Conservation (phyloP, 2,113 vertebrate species). For the Sinocyclocheilus grahami region DNA sequence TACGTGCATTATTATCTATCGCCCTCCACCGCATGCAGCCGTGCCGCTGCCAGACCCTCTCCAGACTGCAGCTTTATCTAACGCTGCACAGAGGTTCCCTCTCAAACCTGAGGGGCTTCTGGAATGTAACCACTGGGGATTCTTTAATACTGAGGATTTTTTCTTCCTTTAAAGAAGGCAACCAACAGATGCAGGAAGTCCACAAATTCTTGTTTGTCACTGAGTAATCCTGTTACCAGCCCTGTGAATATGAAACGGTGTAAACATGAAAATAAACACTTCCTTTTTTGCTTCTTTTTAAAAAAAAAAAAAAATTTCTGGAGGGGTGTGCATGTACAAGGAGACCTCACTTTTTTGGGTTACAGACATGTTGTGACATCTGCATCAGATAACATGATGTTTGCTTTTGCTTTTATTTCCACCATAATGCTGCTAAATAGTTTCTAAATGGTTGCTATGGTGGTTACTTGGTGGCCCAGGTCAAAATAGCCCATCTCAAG, state of each 20-base stretch:
- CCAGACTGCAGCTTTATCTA: conserved; percentile 72
- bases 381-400: conserved; percentile 56
- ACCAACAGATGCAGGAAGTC: conserved; percentile 72
- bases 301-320: too few relatives aligned
- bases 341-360: conserved; percentile 65
- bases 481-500: neutral
- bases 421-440: neutral
- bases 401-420: neutral
- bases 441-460: neutral
- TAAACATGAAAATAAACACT: conserved; percentile 75
- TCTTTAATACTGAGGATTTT: conserved; percentile 60
- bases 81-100: conserved; percentile 70
- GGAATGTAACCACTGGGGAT: conserved; percentile 68
- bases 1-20: conserved; percentile 60
- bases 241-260: conserved; percentile 73
- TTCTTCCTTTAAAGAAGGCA: conserved; percentile 58
- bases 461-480: neutral
- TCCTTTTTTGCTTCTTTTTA: neutral
- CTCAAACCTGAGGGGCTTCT: conserved; percentile 74
- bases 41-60: conserved; percentile 58
- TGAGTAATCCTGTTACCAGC: conserved; percentile 81
- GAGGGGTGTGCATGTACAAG: conserved; percentile 54
- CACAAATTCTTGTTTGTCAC: conserved; percentile 77
- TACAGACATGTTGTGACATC: conserved; percentile 63
- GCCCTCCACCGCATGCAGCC: conserved; percentile 50